Percentiles rank a stretch among this genome's conserved stretches.
These are phyloP conservation scores for Chionodraco myersi DNA, from an alignment of 2,113 vertebrate genomes.

Conservation along the genomic window DNA sequence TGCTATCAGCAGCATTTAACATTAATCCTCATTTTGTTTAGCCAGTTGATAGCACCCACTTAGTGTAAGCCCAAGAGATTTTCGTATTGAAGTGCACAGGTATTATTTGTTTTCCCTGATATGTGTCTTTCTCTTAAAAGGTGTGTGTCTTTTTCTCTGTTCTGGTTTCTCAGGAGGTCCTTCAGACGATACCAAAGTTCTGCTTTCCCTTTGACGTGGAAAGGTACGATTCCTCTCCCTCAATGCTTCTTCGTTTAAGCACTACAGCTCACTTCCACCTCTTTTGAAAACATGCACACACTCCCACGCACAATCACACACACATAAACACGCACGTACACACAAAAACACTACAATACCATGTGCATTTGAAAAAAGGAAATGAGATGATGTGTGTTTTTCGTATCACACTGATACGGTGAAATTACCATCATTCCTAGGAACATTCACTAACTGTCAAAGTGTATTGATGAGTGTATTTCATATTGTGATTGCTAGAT, in stretches of 20 bases:
- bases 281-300: not conserved
- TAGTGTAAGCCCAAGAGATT: constrained; percentile 60
- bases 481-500: not conserved
- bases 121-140: constrained; percentile 51
- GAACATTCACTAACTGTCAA: not conserved
- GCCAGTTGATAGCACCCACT: constrained; percentile 62
- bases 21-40: constrained; percentile 76
- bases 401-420: constrained; percentile 9
- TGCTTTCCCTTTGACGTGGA: constrained; percentile 98
- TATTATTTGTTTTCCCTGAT: constrained; percentile 44
- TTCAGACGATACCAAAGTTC: constrained; percentile 96
- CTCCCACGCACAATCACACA: constrained; percentile 8
- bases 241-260: constrained; percentile 31
- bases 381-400: constrained; percentile 35
- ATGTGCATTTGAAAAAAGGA: constrained; percentile 22
- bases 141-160: constrained; percentile 68
- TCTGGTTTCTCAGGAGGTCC: constrained; percentile 89
- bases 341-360: not conserved
- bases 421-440: constrained; percentile 1
- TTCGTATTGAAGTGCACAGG: constrained; percentile 37
- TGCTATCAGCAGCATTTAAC: constrained; percentile 73
- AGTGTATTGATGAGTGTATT: constrained; percentile 14
- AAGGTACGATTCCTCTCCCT: constrained; percentile 86
- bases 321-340: constrained; percentile 1
- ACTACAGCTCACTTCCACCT: constrained; percentile 29